A percentile compares a stretch with the other conserved stretches of the same genome.
Conservation (phyloP, 2,113 vertebrate species). For the Meles meles region DNA sequence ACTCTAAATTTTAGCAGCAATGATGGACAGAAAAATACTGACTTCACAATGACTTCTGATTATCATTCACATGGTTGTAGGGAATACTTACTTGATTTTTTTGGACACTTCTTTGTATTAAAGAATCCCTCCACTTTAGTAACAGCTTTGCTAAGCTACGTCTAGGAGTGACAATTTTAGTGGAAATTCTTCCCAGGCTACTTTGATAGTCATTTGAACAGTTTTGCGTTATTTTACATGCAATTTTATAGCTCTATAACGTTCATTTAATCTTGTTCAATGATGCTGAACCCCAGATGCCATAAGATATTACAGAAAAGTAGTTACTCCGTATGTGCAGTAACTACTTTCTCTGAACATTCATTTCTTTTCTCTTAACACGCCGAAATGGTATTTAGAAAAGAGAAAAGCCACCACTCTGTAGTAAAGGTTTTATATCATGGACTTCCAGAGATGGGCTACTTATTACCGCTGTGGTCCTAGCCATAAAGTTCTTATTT, state of each 20-base stretch:
- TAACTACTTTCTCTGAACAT: constrained; percentile 71
- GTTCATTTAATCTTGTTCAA: constrained; percentile 74
- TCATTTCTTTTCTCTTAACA: constrained; percentile 73
- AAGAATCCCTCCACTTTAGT: constrained; percentile 52
- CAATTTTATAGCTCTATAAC: constrained; percentile 66
- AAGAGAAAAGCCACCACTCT: constrained; percentile 14
- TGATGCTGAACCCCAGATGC: constrained; percentile 75
- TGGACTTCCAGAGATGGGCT: constrained; percentile 11
- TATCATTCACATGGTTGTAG: not conserved
- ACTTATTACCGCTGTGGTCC: not conserved
- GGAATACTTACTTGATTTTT: constrained; percentile 29
- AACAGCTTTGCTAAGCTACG: constrained; percentile 63
- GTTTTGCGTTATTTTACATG: constrained; percentile 66
- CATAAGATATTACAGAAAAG: constrained; percentile 70
- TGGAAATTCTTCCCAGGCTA: constrained; percentile 66
- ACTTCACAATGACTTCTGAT: constrained; percentile 50
- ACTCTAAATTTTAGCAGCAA: constrained; percentile 43
- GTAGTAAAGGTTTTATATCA: constrained; percentile 33
- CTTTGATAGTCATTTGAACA: constrained; percentile 71
- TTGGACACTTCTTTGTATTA: constrained; percentile 31
- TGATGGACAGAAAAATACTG: constrained; percentile 48
- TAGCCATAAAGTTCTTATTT: constrained; percentile 3
- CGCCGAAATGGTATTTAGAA: constrained; percentile 58
- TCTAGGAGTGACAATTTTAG: constrained; percentile 70
- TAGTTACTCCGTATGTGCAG: constrained; percentile 68